Conservation (phyloP, 2,888 invertebrate species). For the Cosmopolites sordidus region DNA sequence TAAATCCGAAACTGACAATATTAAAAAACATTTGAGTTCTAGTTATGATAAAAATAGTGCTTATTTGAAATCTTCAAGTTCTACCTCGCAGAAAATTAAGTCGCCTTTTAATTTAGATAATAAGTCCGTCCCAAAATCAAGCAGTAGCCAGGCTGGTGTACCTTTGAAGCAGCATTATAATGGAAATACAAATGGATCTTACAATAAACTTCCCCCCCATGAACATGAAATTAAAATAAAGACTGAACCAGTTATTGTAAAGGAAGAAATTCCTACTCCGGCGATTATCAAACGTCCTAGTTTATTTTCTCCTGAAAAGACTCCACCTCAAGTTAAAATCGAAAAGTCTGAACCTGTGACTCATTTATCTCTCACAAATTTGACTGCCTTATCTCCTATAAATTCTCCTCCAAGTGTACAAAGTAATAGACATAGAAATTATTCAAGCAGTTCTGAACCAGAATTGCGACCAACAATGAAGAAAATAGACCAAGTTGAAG, state of each 20-base stretch:
- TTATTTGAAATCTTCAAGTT: conserved; percentile 39
- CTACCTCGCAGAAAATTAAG: conserved; percentile 45
- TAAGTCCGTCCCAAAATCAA: conserved; percentile 45
- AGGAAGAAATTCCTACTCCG: conserved; percentile 33
- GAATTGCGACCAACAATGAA: conserved; percentile 60
- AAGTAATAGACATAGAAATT: conserved; percentile 42
- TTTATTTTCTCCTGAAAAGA: conserved; percentile 63
- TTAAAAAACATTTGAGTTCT: conserved; percentile 40
- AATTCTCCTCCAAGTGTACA: conserved; percentile 31
- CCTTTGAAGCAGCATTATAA: conserved; percentile 16
- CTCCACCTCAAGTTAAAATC: conserved; percentile 50
- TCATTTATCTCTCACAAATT: conserved; percentile 12
- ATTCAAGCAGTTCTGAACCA: conserved; percentile 54
- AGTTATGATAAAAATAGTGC: conserved; percentile 37
- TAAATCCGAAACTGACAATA: conserved; percentile 38
- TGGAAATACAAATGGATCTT: conserved; percentile 22
- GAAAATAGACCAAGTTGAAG: conserved; percentile 60
- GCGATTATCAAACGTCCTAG: conserved; percentile 55
- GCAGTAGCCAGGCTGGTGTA: conserved; percentile 9
- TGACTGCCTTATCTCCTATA: conserved; percentile 34
- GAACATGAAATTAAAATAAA: conserved; percentile 25
- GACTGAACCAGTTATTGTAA: conserved; percentile 27
- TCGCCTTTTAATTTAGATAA: conserved; percentile 41
- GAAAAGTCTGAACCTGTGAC: conserved; percentile 46
- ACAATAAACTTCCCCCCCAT: conserved; percentile 15